Base-by-base conservation (phyloP, 92 coral and sea anemone species). In the Ricordea florida region DNA sequence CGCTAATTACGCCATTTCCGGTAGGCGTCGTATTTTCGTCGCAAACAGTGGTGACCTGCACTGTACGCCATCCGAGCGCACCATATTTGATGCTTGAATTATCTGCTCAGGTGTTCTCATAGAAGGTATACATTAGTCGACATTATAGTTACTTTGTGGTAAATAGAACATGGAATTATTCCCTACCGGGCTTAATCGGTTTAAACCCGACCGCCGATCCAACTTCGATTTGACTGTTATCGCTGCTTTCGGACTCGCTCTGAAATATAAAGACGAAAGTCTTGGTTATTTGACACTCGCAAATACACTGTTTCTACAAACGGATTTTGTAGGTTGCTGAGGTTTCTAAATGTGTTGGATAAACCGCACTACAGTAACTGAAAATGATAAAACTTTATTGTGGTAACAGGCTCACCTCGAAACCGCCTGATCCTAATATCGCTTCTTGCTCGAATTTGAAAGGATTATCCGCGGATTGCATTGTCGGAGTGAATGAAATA, bases 331-430 rank as follows among this genome's bases (percentile, higher is more conserved):
- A n/a, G n/a, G n/a, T n/a, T n/a, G n/a, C n/a, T n/a, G n/a, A n/a
- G n/a, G n/a, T n/a, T n/a, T n/a, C n/a, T 25, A 24, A 53, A 40
- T 17, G 24, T 26, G 52, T 48, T 37, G 6, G 10, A 22, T 31
- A 50, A 70, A 70, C 77, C 77, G 66, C 29, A 70, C 55, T 70
- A 26, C 53, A 70, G 41, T 57, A 43, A 70, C 53, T 26, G 13
- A 13, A 20, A 22, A 16, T 51, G 25, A 50, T 5, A 51, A 51
- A 18, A 51, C 25, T 51, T 51, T 23, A n/a, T n/a, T n/a, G n/a
- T n/a, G 65, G 37, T 53, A 55, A 63, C 10, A 14, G 5, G 13
- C 62, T 29, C 20, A 70, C 77, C 64, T 70, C 77, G 31, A 53
- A 37, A 17, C 77, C 77, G 30, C n/a, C n/a, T n/a, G n/a, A n/a